Percentiles rank a stretch among this genome's conserved stretches.
Evolutionary conservation across 2,113 vertebrate species (phyloP).

Genomic region (Eurypyga helias): DNA sequence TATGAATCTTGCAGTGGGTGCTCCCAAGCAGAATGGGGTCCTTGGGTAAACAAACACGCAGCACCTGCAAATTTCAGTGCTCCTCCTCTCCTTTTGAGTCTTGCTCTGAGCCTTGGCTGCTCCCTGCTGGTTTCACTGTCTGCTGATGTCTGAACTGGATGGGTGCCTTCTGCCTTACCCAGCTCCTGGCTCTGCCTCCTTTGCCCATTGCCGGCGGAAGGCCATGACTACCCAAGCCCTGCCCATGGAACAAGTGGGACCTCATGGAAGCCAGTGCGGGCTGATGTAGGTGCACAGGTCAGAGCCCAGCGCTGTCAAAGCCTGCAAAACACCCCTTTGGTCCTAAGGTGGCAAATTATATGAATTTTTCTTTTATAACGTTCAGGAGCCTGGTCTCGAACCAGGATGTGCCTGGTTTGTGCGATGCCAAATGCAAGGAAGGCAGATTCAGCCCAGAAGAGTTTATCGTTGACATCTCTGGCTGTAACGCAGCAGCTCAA

Average conservation of each 20-base stretch:
- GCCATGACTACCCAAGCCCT: background rate
- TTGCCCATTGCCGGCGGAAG: background rate
- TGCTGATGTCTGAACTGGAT: background rate
- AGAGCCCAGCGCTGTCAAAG: background rate
- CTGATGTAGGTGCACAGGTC: background rate
- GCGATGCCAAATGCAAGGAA: background rate
- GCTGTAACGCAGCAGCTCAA: background rate
- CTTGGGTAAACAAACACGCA: background rate
- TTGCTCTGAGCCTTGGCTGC: background rate
- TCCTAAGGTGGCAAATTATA: background rate
- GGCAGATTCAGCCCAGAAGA: background rate
- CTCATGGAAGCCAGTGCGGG: background rate
- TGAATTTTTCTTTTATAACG: background rate
- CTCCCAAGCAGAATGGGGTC: background rate
- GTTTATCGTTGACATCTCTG: background rate
- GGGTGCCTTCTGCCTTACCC: background rate
- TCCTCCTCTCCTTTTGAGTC: background rate
- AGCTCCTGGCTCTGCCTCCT: background rate
- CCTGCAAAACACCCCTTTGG: background rate
- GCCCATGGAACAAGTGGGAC: rapidly evolving
- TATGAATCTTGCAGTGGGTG: background rate
- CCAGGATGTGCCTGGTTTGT: background rate
- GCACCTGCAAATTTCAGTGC: background rate
- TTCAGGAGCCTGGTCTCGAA: background rate
- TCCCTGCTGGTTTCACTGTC: background rate